Evolutionary conservation across 2,113 vertebrate species (phyloP), one percentile per base, ranked within the genome.

Genomic region (Arenaria interpres): DNA sequence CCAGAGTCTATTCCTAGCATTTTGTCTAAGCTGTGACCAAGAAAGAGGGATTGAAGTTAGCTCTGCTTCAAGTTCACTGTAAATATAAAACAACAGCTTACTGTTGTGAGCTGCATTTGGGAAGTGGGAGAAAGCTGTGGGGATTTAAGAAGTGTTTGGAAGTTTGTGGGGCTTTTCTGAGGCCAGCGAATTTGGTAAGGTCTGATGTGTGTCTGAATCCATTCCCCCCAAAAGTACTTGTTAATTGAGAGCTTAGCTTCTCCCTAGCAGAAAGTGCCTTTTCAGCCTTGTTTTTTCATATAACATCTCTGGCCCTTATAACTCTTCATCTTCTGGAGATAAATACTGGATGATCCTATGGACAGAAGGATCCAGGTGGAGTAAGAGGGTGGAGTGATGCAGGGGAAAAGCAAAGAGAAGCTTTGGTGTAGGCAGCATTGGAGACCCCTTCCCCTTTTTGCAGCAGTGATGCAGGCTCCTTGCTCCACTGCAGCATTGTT

Each of bases 401-500:
- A 27, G 17, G 7, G 10, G 9, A 7, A 30, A 62, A 62, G 13
- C 7, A 30, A 39, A 30, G 20, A 20, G 10, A 33, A 87, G 15
- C 11, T 45, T 57, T 48, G 48, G 17, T 1, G 6, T 5, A 45
- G 14, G 32, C 6, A 25, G 3, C 13, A 12, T 21, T 68, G 57
- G 37, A 59, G 30, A 63, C 14, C 16, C 6, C 25, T 57, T 53
- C 45, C 56, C 27, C 45, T 24, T 50, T 53, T 53, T 56, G 10
- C 15, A 12, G 4, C 16, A n/a, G 33, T 15, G 50, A 17, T n/a
- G n/a, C 28, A 50, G 57, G 19, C 25, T 82, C 32, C 32, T 64
- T 10, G 12, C 37, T 64, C 48, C 39, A 27, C 9, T 3, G 1
- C 5, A 24, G 25, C 12, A 24, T 33, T 2, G 0, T 13, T 53